These are phyloP conservation scores for Agriopis aurantiaria DNA, from an alignment of 2,888 invertebrate genomes.

Conservation along the genomic window DNA sequence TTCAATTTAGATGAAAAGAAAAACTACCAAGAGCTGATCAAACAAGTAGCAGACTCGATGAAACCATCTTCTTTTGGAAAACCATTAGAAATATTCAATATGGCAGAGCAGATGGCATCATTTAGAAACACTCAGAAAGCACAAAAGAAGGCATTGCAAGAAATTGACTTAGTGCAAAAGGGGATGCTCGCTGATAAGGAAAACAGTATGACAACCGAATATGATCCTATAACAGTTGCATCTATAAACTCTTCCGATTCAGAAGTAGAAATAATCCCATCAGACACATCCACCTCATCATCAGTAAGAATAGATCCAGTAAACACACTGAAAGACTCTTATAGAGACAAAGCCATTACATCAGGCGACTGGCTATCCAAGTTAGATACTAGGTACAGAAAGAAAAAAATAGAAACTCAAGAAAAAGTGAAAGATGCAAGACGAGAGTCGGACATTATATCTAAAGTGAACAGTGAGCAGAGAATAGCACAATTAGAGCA, in stretches of 20 bases:
- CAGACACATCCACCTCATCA: slow-evolving; percentile 76
- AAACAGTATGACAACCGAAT: slow-evolving; percentile 65
- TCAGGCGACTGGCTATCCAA: slow-evolving; percentile 85
- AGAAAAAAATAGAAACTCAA: slow-evolving; percentile 72
- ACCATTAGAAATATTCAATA: slow-evolving; percentile 65
- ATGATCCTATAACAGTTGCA: slow-evolving; percentile 77
- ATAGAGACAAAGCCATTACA: slow-evolving; percentile 81
- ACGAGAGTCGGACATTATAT: slow-evolving; percentile 78
- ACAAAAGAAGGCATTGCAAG: slow-evolving; percentile 71
- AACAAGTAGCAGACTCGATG: slow-evolving; percentile 65
- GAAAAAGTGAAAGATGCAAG: slow-evolving; percentile 78
- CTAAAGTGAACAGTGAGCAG: slow-evolving; percentile 78
- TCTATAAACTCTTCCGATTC: slow-evolving; percentile 81
- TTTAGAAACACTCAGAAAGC: slow-evolving; percentile 68
- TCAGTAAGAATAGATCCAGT: slow-evolving; percentile 73
- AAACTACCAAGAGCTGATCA: slow-evolving; percentile 84
- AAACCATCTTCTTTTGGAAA: slow-evolving; percentile 60
- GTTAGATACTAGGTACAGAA: slow-evolving; percentile 78
- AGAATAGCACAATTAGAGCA: slow-evolving; percentile 76
- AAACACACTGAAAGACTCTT: slow-evolving; percentile 86
- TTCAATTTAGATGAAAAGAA: slow-evolving; percentile 86
- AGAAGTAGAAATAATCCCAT: slow-evolving; percentile 75
- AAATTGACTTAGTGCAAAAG: slow-evolving; percentile 70
- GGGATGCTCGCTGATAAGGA: slow-evolving; percentile 64
- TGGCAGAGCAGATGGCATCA: slow-evolving; percentile 71